Evolutionary conservation across 2,888 invertebrate genomes (phyloP).

Genomic region (Caradrina clavipalpis): DNA sequence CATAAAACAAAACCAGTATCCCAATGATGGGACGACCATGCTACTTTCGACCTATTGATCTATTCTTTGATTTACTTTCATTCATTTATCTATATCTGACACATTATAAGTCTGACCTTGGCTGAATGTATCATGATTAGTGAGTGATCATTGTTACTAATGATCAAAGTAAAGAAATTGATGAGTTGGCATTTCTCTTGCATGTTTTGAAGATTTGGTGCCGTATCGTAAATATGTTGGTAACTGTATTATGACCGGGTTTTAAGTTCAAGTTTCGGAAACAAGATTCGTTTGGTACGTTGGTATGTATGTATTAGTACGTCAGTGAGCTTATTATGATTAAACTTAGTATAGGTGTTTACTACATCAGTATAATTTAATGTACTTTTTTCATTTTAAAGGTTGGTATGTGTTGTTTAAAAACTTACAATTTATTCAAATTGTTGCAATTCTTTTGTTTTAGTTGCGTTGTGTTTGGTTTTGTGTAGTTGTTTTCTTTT

Average conservation of each 20-base stretch:
- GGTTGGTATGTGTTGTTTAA: too few species aligned
- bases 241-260: constrained; percentile 71
- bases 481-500: too few species aligned
- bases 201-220: constrained; percentile 58
- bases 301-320: constrained; percentile 19
- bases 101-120: constrained; percentile 46
- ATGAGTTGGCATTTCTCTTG: constrained; percentile 63
- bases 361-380: not conserved
- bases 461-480: not conserved
- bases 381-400: too few species aligned
- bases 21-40: too few species aligned
- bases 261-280: constrained; percentile 61
- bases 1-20: too few species aligned
- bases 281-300: constrained; percentile 33
- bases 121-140: constrained; percentile 47
- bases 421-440: too few species aligned
- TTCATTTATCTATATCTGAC: constrained; percentile 33
- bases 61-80: constrained; percentile 35
- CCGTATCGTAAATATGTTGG: constrained; percentile 57
- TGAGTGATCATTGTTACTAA: constrained; percentile 54
- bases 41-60: too few species aligned
- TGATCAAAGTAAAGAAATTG: constrained; percentile 59
- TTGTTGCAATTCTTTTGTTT: not conserved
- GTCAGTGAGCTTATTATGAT: constrained; percentile 25
- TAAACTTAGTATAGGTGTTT: not conserved